These are phyloP conservation scores for Hylaeus anthracinus DNA, from an alignment of 1,140 invertebrate species.

Conservation along the genomic window DNA sequence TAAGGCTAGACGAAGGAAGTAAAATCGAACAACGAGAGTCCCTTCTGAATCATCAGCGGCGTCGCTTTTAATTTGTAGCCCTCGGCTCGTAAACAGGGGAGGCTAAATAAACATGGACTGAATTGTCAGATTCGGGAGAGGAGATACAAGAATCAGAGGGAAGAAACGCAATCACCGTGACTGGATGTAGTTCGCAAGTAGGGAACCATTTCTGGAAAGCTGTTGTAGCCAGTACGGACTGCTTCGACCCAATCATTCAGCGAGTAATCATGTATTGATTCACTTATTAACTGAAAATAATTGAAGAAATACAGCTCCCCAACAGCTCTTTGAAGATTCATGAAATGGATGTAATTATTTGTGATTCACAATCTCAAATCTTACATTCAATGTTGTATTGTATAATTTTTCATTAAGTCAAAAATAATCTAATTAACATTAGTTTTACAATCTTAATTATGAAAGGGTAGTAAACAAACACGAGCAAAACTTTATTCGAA, in stretches of 20 bases:
- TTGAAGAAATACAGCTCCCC: no score
- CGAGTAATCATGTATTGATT: no score
- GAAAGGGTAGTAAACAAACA: no score
- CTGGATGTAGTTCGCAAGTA: conserved; percentile 44
- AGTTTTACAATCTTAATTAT: no score
- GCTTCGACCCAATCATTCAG: not conserved
- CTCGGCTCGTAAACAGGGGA: conserved; percentile 56
- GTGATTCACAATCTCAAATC: no score
- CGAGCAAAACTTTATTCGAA: no score
- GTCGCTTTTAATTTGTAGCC: conserved; percentile 65
- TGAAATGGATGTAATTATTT: no score
- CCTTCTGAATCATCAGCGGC: conserved; percentile 59
- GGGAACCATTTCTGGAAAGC: conserved; percentile 40
- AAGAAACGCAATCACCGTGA: conserved; percentile 59
- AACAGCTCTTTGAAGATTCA: no score
- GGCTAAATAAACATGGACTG: conserved; percentile 67
- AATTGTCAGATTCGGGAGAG: conserved; percentile 58
- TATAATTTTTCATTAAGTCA: no score
- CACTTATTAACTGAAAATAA: no score
- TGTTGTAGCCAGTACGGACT: not conserved
- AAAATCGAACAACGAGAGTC: conserved; percentile 50
- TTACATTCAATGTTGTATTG: no score
- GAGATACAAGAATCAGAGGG: conserved; percentile 40
- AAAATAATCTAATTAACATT: no score
- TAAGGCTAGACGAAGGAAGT: conserved; percentile 13